Evolutionary conservation across 1,140 invertebrate genomes (phyloP).

Genomic region (Heliconius eleuchia): DNA sequence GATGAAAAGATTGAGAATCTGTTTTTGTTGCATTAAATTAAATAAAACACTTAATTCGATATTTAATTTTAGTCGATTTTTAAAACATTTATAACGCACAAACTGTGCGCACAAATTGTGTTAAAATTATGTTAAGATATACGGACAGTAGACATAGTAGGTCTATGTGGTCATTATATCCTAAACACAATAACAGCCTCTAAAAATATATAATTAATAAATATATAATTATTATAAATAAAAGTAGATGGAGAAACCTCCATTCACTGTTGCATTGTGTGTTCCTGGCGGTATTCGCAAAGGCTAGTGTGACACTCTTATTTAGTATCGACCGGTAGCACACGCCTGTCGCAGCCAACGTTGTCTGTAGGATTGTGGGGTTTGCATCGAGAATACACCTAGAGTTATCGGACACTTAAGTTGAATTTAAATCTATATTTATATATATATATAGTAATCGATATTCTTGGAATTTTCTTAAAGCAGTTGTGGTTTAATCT

Average conservation of each 20-base stretch:
- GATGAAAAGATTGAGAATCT: not conserved
- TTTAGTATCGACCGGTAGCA: constrained; percentile 73
- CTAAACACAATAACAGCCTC: not conserved
- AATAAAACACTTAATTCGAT: not conserved
- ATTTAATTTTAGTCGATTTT: too few relatives aligned
- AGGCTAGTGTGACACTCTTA: constrained; percentile 75
- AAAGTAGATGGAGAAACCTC: not conserved
- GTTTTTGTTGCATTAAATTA: not conserved
- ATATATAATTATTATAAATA: not conserved
- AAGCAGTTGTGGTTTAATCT: not conserved
- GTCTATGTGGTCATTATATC: too few relatives aligned
- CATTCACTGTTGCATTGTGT: constrained; percentile 31
- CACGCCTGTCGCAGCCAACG: constrained; percentile 53
- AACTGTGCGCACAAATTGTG: too few relatives aligned
- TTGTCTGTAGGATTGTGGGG: constrained; percentile 25
- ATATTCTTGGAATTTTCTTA: constrained; percentile 2
- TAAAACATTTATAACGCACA: too few relatives aligned
- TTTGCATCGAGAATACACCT: constrained; percentile 8
- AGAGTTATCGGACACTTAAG: constrained; percentile 13
- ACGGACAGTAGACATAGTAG: too few relatives aligned
- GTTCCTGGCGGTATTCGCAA: constrained; percentile 61
- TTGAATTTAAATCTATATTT: constrained; percentile 8
- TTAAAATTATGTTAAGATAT: too few relatives aligned
- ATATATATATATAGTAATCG: not conserved
- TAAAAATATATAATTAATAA: not conserved